phyloP scores from a whole-genome alignment of 2,113 vertebrate genomes.

The Sturnira hondurensis region DNA sequence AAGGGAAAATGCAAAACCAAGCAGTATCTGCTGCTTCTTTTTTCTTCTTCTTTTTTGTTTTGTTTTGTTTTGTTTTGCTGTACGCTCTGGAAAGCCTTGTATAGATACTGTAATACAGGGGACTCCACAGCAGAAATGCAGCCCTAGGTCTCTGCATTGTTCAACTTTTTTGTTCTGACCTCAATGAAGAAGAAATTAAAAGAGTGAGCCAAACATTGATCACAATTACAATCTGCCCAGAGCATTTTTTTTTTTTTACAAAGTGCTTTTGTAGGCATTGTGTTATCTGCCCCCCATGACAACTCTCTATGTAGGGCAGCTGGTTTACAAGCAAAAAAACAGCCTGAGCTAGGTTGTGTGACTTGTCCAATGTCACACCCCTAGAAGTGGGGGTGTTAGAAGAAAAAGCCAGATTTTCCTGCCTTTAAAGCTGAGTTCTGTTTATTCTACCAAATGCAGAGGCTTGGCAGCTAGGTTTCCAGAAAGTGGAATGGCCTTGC shows the following conservation, averaged over 20 bases:
- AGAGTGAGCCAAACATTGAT: background rate
- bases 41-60: slow-evolving; percentile 37
- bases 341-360: background rate
- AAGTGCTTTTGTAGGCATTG: background rate
- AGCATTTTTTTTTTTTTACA: background rate
- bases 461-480: background rate
- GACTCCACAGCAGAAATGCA: background rate
- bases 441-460: background rate
- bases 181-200: background rate
- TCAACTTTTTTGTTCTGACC: background rate
- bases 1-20: slow-evolving; percentile 72
- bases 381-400: background rate
- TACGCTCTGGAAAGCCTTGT: slow-evolving; percentile 25
- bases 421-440: background rate
- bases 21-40: slow-evolving; percentile 30
- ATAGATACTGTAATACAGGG: background rate
- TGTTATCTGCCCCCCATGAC: background rate
- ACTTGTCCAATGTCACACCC: background rate
- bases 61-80: slow-evolving; percentile 46
- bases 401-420: background rate
- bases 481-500: background rate
- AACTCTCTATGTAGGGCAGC: background rate
- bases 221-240: background rate
- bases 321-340: background rate
- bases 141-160: background rate